A percentile compares a stretch with the other conserved stretches of the same genome.
Conservation (phyloP, 2,888 invertebrate genomes). For the Ichneumon xanthorius region DNA sequence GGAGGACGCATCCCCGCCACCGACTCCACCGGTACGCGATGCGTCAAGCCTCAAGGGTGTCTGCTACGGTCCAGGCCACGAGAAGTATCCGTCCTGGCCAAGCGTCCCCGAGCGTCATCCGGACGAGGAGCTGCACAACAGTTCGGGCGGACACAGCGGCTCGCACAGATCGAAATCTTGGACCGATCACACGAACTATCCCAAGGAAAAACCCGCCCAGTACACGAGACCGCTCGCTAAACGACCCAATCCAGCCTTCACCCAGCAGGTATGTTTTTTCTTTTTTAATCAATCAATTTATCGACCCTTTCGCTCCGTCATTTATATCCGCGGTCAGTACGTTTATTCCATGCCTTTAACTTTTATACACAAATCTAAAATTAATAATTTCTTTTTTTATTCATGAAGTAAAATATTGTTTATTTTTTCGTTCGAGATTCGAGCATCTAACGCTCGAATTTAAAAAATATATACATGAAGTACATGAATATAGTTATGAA, state of each 20-base stretch:
- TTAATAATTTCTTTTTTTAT: neutral
- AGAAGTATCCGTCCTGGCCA: conserved; percentile 92
- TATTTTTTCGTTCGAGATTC: neutral
- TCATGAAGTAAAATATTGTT: neutral
- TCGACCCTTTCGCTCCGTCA: neutral
- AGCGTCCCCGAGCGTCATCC: conserved; percentile 87
- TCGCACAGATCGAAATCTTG: conserved; percentile 89
- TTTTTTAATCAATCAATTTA: conserved; percentile 7
- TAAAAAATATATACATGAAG: neutral
- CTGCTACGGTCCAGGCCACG: conserved; percentile 90
- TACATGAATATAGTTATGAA: neutral
- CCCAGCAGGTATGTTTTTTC: conserved; percentile 86
- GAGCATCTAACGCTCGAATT: neutral
- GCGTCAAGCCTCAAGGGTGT: conserved; percentile 89
- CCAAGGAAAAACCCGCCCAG: conserved; percentile 88
- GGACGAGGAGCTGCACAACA: conserved; percentile 83
- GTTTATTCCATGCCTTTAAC: neutral
- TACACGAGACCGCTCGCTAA: conserved; percentile 89
- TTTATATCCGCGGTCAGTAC: neutral
- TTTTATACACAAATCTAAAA: neutral
- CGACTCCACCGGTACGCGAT: conserved; percentile 89
- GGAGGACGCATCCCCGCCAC: conserved; percentile 86
- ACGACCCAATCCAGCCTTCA: conserved; percentile 87
- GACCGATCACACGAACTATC: conserved; percentile 90
- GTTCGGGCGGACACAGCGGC: conserved; percentile 85